Evolutionary conservation across 2,888 invertebrate genomes (phyloP), one percentile per base, ranked within the genome.

Genomic region (Dastarcus helophoroides): DNA sequence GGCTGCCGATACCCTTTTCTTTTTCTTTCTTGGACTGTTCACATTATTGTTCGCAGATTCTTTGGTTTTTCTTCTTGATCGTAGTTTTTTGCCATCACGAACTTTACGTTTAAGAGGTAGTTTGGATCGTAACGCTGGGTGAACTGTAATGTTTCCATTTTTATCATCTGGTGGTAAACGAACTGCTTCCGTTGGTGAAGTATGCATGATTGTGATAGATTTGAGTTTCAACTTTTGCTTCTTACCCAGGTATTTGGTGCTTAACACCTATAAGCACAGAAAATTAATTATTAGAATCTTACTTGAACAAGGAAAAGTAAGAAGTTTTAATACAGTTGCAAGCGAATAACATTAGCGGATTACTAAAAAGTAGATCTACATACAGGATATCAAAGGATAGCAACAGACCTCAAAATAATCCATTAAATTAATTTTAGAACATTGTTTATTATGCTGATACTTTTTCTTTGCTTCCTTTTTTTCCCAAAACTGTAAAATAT

Each of bases 171-270:
- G 64, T 22, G 85, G 84, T 44, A 86, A 65, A 14, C 86, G 75
- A 40, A 86, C 86, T 40, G 86, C 85, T 66, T 88, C 88, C 36
- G 86, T 85, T 35, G 86, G 82, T 45, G 86, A 83, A 56, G 83
- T 85, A 70, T 88, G 88, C 53, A 88, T 83, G 58, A 88, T 86
- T 48, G 88, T 88, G 46, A 88, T 78, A 11, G 83, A 80, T 62
- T 86, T 85, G 50, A 84, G 69, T 63, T 88, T 85, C 59, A 78
- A 71, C 62, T 80, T 79, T 40, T 77, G 73, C 41, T 76, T 72
- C 50, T 86, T 88, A 51, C 85, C 82, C 51, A 86, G 69, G 51
- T 83, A 69, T 50, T 79, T 78, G 46, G 81, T 82, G 67, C 83
- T 83, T 53, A 79, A 69, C 51, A 83, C 71, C 86, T 86, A 64